Base-by-base conservation (phyloP, 1,140 invertebrate genomes). In the Elymnias hypermnestra region DNA sequence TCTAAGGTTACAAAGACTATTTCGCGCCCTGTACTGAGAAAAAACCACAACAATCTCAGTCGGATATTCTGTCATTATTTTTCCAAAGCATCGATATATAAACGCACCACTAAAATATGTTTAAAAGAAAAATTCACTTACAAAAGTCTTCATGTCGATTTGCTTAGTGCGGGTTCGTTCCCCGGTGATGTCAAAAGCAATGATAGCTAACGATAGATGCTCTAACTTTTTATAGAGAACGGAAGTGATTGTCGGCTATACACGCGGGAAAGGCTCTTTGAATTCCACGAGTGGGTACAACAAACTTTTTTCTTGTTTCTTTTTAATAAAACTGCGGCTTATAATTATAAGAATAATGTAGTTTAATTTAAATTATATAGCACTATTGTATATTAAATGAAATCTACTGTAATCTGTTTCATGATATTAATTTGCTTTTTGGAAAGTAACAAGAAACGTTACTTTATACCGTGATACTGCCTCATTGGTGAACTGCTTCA, bases 141-240 rank as follows among this genome's bases (percentile, higher is more conserved):
- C 76, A 72, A 78, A 82, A 49, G 53, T 68, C 72, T 72, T 78
- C 76, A 82, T 82, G 71, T 76, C 63, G 71, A 41, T 60, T 36
- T 50, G 57, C 53, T 68, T 74, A 62, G 57, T 57, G 44, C 39
- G 49, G 29, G 29, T 33, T 33, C 0, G 13, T 33, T 33, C 29
- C 29, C 29, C 29, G n/a, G 54, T 52, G 57, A 48, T 58, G 63
- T 36, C 43, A 55, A 44, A 28, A 57, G 58, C 49, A 73, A 66
- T 77, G 72, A 65, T 78, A 51, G 36, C 51, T 57, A 52, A 49
- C 22, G 18, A 58, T 43, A 54, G 65, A 68, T 68, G 65, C 57
- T 64, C 67, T 68, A 64, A 66, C 58, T 71, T 74, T 79, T 81
- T 81, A 81, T 81, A 81, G 64, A 48, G 46, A 50, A 48, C 67